Conservation (phyloP, 2,113 vertebrate genomes). For the Tonatia bakeri region DNA sequence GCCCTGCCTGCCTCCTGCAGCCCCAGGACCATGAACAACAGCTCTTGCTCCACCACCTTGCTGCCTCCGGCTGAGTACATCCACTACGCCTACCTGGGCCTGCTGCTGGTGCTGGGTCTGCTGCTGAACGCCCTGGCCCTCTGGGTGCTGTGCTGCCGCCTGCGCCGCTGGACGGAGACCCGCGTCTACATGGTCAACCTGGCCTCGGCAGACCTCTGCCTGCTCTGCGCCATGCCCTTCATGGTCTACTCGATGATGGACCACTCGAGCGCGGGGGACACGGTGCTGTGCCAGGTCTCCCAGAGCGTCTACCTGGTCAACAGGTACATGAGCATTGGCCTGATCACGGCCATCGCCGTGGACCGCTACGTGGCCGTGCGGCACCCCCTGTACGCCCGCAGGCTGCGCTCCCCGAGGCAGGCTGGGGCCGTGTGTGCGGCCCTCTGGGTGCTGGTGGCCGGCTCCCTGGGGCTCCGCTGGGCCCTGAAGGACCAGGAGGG, state of each 20-base stretch:
- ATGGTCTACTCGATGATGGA: constrained; percentile 26
- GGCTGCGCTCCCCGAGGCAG: constrained; percentile 76
- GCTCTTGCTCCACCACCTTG: rapidly evolving
- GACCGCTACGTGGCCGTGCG: constrained; percentile 84
- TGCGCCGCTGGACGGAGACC: constrained; percentile 81
- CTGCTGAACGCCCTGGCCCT: constrained; percentile 78
- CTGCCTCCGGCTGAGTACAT: rapidly evolving
- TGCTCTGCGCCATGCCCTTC: constrained; percentile 81
- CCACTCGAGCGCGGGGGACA: rapidly evolving
- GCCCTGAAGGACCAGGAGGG: neutral
- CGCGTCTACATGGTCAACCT: constrained; percentile 84
- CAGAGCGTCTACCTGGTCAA: constrained; percentile 77
- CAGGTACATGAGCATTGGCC: constrained; percentile 82
- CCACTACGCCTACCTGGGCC: rapidly evolving
- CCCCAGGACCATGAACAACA: constrained; percentile 19
- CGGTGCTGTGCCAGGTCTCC: constrained; percentile 59
- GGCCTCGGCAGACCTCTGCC: constrained; percentile 75
- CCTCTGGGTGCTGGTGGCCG: constrained; percentile 71
- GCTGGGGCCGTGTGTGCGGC: constrained; percentile 66
- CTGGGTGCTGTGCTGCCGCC: constrained; percentile 79
- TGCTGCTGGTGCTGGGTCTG: constrained; percentile 72
- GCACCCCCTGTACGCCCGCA: constrained; percentile 79
- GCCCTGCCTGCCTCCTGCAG: neutral
- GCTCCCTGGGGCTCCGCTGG: constrained; percentile 10
- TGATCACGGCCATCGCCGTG: constrained; percentile 77